These are phyloP conservation scores for Branchinecta lindahli DNA, from an alignment of 1,140 invertebrate species.

Conservation along the genomic window DNA sequence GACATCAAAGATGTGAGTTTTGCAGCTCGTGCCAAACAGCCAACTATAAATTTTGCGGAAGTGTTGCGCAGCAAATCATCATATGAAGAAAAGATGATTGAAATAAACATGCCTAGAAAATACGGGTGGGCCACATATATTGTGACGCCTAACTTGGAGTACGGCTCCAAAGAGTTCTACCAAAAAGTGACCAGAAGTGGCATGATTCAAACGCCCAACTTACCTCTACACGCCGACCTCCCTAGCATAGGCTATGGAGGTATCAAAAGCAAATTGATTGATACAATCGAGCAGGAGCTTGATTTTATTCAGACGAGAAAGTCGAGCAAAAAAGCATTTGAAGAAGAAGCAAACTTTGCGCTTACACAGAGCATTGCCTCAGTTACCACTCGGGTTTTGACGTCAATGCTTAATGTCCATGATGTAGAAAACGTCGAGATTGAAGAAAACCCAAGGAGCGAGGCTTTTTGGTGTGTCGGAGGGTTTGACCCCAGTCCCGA, in stretches of 20 bases:
- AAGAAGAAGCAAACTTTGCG: neutral
- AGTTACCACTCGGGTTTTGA: neutral
- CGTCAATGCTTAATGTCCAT: neutral
- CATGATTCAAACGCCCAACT: conserved; percentile 24
- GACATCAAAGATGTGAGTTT: neutral
- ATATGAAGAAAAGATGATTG: conserved; percentile 64
- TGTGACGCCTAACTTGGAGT: conserved; percentile 43
- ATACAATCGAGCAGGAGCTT: neutral
- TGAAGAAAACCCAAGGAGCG: conserved; percentile 53
- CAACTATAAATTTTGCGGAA: neutral
- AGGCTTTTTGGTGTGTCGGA: conserved; percentile 62
- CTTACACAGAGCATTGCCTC: neutral
- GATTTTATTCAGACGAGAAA: neutral
- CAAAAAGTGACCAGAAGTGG: conserved; percentile 57
- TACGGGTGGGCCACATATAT: conserved; percentile 52
- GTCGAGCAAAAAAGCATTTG: neutral
- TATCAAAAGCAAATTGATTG: neutral
- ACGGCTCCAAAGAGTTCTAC: conserved; percentile 45
- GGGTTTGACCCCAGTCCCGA: conserved; percentile 41
- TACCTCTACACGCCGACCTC: neutral
- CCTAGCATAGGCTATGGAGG: neutral
- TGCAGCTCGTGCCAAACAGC: neutral
- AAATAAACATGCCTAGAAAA: conserved; percentile 57
- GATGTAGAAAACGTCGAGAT: conserved; percentile 31
- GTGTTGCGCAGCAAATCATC: conserved; percentile 32